Evolutionary conservation across 1,140 invertebrate genomes (phyloP).

Genomic region (Apis mellifera): DNA sequence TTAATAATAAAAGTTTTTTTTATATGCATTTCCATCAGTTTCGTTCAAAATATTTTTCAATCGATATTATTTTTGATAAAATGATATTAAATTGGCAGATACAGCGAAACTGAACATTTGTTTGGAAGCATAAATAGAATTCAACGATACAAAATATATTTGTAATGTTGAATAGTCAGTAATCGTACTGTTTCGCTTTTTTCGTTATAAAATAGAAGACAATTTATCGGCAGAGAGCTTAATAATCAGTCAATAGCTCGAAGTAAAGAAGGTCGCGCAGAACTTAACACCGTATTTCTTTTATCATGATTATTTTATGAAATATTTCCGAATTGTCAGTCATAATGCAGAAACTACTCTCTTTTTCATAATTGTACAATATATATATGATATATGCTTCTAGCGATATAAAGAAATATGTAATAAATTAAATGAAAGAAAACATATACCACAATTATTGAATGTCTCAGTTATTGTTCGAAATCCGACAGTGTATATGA

Average conservation of each 20-base stretch:
- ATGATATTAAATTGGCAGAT: slow-evolving; percentile 39
- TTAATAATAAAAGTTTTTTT: slow-evolving; percentile 7
- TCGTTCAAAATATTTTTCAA: slow-evolving; percentile 22
- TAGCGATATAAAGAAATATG: slow-evolving; percentile 32
- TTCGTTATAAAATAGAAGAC: slow-evolving; percentile 66
- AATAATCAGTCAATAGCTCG: slow-evolving; percentile 57
- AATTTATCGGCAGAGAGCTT: slow-evolving; percentile 62
- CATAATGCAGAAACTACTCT: slow-evolving; percentile 49
- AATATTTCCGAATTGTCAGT: slow-evolving; percentile 25
- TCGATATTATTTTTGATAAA: neutral
- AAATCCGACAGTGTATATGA: slow-evolving; percentile 46
- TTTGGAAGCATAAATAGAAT: slow-evolving; percentile 57
- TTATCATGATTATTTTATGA: slow-evolving; percentile 36
- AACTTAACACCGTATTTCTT: slow-evolving; percentile 47
- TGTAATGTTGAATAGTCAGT: slow-evolving; percentile 36
- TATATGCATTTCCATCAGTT: slow-evolving; percentile 8
- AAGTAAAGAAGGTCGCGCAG: slow-evolving; percentile 43
- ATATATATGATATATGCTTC: slow-evolving; percentile 51
- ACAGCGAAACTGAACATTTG: slow-evolving; percentile 62
- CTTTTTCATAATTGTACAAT: slow-evolving; percentile 53
- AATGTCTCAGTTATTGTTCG: slow-evolving; percentile 25
- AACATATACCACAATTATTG: slow-evolving; percentile 31
- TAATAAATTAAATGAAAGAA: slow-evolving; percentile 34
- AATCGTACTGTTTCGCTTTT: slow-evolving; percentile 58
- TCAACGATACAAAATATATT: slow-evolving; percentile 22